A percentile compares a stretch with the other conserved stretches of the same genome.
phyloP scores from a whole-genome alignment of 2,113 vertebrate species.

The Guaruba guarouba region DNA sequence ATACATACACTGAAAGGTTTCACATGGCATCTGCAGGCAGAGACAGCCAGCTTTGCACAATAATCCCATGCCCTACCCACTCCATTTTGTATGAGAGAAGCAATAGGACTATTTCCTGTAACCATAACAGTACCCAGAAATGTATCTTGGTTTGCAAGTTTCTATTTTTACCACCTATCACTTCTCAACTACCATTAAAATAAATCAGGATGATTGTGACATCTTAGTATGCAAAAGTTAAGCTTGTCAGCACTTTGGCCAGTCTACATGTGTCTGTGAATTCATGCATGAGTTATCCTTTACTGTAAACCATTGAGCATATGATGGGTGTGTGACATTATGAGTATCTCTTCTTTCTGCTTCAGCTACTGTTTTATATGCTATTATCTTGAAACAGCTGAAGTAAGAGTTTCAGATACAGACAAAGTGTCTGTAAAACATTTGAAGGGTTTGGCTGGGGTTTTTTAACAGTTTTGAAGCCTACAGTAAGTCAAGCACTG shows the following conservation, averaged over 20 bases:
- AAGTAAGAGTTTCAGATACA: neutral
- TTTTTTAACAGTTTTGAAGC: neutral
- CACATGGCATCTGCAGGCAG: neutral
- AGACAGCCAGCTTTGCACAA: neutral
- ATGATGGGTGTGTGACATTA: neutral
- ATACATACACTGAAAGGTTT: neutral
- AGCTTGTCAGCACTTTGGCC: conserved; percentile 4
- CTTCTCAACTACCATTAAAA: neutral
- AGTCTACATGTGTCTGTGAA: neutral
- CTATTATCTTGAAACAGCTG: neutral
- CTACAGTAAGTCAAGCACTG: neutral
- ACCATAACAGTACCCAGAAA: neutral
- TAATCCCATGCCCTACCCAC: neutral
- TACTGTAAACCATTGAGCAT: neutral
- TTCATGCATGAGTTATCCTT: neutral
- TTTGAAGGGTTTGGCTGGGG: neutral
- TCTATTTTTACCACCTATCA: neutral
- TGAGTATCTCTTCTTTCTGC: conserved; percentile 46
- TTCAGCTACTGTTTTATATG: neutral
- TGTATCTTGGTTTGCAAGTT: neutral
- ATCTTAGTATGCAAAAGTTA: neutral
- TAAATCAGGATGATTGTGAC: neutral
- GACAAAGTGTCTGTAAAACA: neutral
- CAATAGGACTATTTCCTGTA: neutral
- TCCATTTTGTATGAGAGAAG: neutral